Evolutionary conservation across 2,888 invertebrate genomes (phyloP).

Genomic region (Epinotia brunnichana): DNA sequence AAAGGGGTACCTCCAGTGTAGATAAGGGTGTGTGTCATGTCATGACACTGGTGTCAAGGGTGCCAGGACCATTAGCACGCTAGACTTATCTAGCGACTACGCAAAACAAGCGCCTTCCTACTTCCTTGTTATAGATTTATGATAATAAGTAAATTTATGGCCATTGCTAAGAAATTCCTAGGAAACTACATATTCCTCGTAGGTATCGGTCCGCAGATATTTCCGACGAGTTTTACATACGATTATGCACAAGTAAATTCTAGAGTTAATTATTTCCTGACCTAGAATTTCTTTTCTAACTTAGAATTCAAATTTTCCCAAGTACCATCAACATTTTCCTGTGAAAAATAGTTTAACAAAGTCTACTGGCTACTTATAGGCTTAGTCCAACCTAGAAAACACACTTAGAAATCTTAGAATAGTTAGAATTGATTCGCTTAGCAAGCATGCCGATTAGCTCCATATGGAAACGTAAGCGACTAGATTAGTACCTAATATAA

Average conservation of each 20-base stretch:
- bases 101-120: constrained; percentile 36
- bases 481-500: constrained; percentile 7
- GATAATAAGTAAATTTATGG: constrained; percentile 37
- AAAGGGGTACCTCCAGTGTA: constrained; percentile 44
- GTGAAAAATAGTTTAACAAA: constrained; percentile 17
- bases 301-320: constrained; percentile 3
- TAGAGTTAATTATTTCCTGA: background rate
- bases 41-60: constrained; percentile 49
- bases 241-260: background rate
- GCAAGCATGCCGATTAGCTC: constrained; percentile 14
- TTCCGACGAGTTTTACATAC: too few relatives aligned
- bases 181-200: too few relatives aligned
- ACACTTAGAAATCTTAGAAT: too few relatives aligned
- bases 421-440: constrained; percentile 26
- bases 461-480: constrained; percentile 1
- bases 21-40: constrained; percentile 49
- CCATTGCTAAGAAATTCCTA: background rate
- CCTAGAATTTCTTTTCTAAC: background rate
- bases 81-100: constrained; percentile 24
- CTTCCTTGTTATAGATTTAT: constrained; percentile 41
- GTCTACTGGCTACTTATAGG: constrained; percentile 18
- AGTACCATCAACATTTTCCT: constrained; percentile 11
- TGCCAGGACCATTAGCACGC: constrained; percentile 45
- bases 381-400: constrained; percentile 33
- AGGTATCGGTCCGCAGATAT: too few relatives aligned